A percentile compares a stretch with the other conserved stretches of the same genome.
These are phyloP conservation scores for Ruditapes philippinarum DNA, from an alignment of 1,140 invertebrate genomes.

Conservation along the genomic window DNA sequence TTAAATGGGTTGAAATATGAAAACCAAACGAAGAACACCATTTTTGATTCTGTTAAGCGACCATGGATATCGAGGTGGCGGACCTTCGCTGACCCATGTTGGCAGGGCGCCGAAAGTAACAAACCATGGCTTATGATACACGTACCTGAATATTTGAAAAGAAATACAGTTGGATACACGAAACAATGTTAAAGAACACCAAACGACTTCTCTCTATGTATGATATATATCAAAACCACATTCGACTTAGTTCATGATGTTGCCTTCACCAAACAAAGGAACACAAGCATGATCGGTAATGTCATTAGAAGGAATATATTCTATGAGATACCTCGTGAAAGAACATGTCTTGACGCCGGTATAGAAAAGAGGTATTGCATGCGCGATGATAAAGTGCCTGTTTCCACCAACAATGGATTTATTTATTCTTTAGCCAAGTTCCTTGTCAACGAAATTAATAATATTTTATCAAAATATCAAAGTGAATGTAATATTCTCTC, in stretches of 20 bases:
- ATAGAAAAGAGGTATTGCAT: slow-evolving; percentile 68
- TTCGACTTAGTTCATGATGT: slow-evolving; percentile 45
- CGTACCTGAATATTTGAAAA: slow-evolving; percentile 51
- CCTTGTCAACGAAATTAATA: slow-evolving; percentile 59
- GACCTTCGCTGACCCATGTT: slow-evolving; percentile 44
- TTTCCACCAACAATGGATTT: not conserved
- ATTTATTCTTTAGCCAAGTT: slow-evolving; percentile 15
- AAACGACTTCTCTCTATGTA: slow-evolving; percentile 50
- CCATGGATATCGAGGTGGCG: slow-evolving; percentile 64
- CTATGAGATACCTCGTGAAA: slow-evolving; percentile 45
- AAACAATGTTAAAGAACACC: slow-evolving; percentile 32
- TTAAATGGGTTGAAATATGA: slow-evolving; percentile 66
- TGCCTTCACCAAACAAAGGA: not conserved
- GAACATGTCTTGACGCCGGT: slow-evolving; percentile 63
- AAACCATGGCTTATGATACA: slow-evolving; percentile 56
- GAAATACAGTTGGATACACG: not conserved
- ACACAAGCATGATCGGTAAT: not conserved
- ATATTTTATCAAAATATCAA: slow-evolving; percentile 42
- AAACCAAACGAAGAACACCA: slow-evolving; percentile 43
- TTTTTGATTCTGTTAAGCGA: slow-evolving; percentile 63
- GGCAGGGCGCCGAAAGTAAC: slow-evolving; percentile 64
- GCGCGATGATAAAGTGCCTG: slow-evolving; percentile 56
- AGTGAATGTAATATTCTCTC: slow-evolving; percentile 32
- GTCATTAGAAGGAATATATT: slow-evolving; percentile 58
- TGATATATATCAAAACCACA: slow-evolving; percentile 64